Evolutionary conservation across 2,113 vertebrate species (phyloP).

Genomic region (Aviceda subcristata): DNA sequence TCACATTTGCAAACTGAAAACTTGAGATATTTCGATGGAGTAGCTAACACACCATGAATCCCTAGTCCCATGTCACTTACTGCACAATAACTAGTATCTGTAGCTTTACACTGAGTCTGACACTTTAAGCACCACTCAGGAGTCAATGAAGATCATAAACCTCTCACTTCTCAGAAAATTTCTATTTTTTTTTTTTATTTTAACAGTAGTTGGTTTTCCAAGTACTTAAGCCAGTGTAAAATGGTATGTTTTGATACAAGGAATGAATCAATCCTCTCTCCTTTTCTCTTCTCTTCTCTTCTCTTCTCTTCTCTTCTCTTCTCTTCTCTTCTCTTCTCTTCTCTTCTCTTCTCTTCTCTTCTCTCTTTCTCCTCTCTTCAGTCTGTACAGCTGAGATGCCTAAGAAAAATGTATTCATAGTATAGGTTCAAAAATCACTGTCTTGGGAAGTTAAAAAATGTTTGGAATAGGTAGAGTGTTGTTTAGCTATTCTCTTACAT

Average conservation of each 20-base stretch:
- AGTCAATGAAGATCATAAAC: not conserved
- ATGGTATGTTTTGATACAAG: not conserved
- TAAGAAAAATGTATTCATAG: not conserved
- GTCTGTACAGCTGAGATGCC: not conserved
- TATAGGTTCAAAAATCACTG: not conserved
- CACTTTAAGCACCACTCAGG: not conserved
- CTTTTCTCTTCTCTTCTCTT: too few relatives aligned
- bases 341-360: too few relatives aligned
- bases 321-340: not conserved
- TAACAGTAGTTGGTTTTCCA: not conserved
- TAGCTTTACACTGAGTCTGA: not conserved
- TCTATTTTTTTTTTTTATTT: not conserved
- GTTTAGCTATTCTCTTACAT: not conserved
- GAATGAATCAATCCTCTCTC: not conserved
- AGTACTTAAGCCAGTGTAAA: not conserved
- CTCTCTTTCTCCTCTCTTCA: too few relatives aligned
- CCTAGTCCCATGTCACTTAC: not conserved
- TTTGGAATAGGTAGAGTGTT: not conserved
- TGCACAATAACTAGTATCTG: not conserved
- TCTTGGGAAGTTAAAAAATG: not conserved
- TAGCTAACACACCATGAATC: not conserved
- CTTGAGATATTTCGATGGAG: not conserved
- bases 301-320: too few relatives aligned
- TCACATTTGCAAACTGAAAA: not conserved
- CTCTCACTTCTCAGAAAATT: not conserved